A percentile compares a stretch with the other conserved stretches of the same genome.
Evolutionary conservation across 2,888 invertebrate genomes (phyloP).

Genomic region (Drosophila neotestacea): DNA sequence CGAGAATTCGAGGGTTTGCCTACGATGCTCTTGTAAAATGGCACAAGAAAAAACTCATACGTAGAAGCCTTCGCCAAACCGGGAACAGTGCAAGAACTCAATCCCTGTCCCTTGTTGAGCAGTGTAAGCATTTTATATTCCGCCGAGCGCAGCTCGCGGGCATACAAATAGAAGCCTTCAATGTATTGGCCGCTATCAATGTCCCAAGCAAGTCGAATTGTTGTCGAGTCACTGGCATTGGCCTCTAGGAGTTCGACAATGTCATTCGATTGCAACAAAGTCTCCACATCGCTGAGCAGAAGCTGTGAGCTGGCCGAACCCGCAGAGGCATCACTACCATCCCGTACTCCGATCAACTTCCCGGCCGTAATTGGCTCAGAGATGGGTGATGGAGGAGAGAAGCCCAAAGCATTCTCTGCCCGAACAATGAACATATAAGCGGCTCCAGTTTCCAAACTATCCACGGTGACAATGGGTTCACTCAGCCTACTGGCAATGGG

Average conservation of each 20-base stretch:
- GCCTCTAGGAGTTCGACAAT: conserved; percentile 93
- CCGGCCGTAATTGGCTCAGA: conserved; percentile 91
- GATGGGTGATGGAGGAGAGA: conserved; percentile 92
- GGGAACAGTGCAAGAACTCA: conserved; percentile 91
- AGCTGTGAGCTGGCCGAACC: conserved; percentile 68
- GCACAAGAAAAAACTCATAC: conserved; percentile 96
- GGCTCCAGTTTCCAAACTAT: conserved; percentile 90
- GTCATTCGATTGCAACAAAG: conserved; percentile 89
- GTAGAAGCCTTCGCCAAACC: conserved; percentile 92
- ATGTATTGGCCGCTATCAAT: conserved; percentile 91
- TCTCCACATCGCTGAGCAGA: conserved; percentile 88
- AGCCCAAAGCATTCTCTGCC: conserved; percentile 94
- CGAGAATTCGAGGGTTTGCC: conserved; percentile 94
- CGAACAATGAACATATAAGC: conserved; percentile 95
- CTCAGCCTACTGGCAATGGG: conserved; percentile 88
- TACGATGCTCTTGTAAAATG: conserved; percentile 94
- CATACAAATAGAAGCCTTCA: conserved; percentile 93
- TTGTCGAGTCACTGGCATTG: conserved; percentile 92
- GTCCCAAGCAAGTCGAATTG: conserved; percentile 94
- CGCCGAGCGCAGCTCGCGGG: conserved; percentile 87
- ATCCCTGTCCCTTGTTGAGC: conserved; percentile 90
- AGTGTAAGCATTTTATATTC: conserved; percentile 91
- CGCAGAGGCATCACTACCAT: conserved; percentile 62
- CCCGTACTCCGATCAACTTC: conserved; percentile 70
- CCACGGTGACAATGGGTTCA: conserved; percentile 90